These are phyloP conservation scores for Aphelocoma coerulescens DNA, from an alignment of 2,113 vertebrate species.

Conservation along the genomic window DNA sequence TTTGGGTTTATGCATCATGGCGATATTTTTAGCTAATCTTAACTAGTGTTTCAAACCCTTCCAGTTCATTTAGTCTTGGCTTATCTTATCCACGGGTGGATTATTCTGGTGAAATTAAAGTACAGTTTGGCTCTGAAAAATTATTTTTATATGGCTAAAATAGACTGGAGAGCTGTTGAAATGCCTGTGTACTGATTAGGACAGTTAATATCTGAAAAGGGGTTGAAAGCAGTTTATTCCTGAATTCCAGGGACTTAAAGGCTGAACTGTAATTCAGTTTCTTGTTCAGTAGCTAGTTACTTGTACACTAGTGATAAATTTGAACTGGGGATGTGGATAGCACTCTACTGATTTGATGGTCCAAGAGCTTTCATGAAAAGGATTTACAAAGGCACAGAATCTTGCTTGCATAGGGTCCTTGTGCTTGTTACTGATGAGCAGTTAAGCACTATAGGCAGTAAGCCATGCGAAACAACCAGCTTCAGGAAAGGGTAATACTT, in stretches of 20 bases:
- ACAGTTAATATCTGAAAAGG: neutral
- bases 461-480: neutral
- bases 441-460: neutral
- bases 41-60: neutral
- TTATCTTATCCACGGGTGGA: neutral
- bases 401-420: fast-evolving
- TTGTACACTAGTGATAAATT: neutral
- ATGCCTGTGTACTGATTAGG: neutral
- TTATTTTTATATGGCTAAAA: neutral
- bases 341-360: neutral
- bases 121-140: neutral
- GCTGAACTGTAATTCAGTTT: neutral
- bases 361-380: neutral
- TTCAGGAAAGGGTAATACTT: neutral
- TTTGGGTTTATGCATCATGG: constrained; percentile 61
- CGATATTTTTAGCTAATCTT: constrained; percentile 55
- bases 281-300: neutral
- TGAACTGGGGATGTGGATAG: neutral
- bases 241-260: neutral
- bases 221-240: neutral
- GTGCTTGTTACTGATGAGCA: fast-evolving
- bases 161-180: neutral
- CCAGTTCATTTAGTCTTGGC: neutral
- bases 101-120: neutral
- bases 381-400: neutral